phyloP scores from a whole-genome alignment of 2,888 invertebrate species.

The Dasypogon diadema region DNA sequence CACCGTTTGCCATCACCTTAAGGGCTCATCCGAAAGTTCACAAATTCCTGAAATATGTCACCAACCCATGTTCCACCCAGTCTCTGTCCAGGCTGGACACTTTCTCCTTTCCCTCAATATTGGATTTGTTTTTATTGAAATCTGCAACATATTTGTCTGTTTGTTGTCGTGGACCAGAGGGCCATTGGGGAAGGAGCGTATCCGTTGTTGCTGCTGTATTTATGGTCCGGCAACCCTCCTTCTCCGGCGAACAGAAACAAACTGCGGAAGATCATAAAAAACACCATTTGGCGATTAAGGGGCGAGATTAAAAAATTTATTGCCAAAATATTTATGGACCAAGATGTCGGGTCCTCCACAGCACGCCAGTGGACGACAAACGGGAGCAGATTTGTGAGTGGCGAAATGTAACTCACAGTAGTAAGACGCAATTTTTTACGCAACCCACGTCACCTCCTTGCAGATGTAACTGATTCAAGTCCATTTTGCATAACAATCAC shows the following conservation, averaged over 20 bases:
- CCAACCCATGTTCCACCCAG: too few species aligned
- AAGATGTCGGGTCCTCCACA: slow-evolving; percentile 3
- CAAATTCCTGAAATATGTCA: too few species aligned
- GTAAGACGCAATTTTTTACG: too few species aligned
- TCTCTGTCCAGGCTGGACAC: too few species aligned
- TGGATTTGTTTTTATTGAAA: slow-evolving; percentile 52
- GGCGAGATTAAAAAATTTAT: slow-evolving; percentile 70
- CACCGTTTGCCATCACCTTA: too few species aligned
- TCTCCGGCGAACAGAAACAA: slow-evolving; percentile 54
- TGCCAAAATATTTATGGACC: slow-evolving; percentile 69
- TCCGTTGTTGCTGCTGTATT: slow-evolving; percentile 48
- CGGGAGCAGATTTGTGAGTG: background rate
- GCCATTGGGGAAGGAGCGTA: slow-evolving; percentile 3
- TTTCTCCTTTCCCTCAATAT: slow-evolving; percentile 49
- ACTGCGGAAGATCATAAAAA: slow-evolving; percentile 63
- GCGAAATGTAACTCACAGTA: background rate
- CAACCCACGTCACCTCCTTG: too few species aligned
- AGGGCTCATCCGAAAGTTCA: too few species aligned
- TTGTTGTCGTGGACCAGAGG: slow-evolving; percentile 23
- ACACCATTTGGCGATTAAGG: slow-evolving; percentile 69
- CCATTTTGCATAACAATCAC: too few species aligned
- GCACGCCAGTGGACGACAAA: slow-evolving; percentile 8
- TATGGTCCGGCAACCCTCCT: slow-evolving; percentile 24
- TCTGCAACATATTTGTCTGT: slow-evolving; percentile 52
- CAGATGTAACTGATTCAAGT: background rate